Evolutionary conservation across 2,888 invertebrate species (phyloP), one percentile per base, ranked within the genome.

Genomic region (Mimachlamys varia): DNA sequence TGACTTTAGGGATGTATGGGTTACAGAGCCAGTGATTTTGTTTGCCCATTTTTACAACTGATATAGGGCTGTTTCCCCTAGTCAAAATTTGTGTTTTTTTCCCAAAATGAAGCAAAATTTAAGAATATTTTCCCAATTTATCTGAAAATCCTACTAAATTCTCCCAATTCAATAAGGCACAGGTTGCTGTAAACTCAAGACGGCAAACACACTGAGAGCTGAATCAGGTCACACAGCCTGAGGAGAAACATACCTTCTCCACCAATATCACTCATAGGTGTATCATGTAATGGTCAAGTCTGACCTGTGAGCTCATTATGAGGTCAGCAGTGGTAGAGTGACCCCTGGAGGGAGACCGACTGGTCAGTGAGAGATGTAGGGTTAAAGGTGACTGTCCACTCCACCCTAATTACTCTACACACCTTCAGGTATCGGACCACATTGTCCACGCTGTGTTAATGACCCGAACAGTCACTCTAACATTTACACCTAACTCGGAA

Each of bases 291-390:
- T 33, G 33, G 76, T 76, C 76, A 76, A 33, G 76, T 4, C 5
- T 76, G 76, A 76, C 76, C 76, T 76, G 76, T 76, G 76, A 33
- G n/a, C n/a, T 76, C 76, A 76, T 27, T 27, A 76, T 76, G 76
- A 76, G 76, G 33, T 76, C 76, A 76, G 15, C 76, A 76, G 33
- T 76, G 76, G 33, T 76, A 33, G 33, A 76, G 76, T 76, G 76
- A 76, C 76, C 76, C 76, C 76, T 76, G 27, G 13, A 7, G 27
- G 27, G 22, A 22, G 58, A 58, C 2, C 7, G 33, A 76, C 27
- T 12, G 13, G 76, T 27, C 33, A 10, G 13, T 76, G 17, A 7
- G 76, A 76, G 27, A 76, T 33, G 33, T 15, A 33, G 33, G 19
- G 62, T n/a, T n/a, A 7, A n/a, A 76, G 76, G 76, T 27, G 76